phyloP scores from a whole-genome alignment of 2,888 invertebrate genomes.

The Standfussiana lucernea region DNA sequence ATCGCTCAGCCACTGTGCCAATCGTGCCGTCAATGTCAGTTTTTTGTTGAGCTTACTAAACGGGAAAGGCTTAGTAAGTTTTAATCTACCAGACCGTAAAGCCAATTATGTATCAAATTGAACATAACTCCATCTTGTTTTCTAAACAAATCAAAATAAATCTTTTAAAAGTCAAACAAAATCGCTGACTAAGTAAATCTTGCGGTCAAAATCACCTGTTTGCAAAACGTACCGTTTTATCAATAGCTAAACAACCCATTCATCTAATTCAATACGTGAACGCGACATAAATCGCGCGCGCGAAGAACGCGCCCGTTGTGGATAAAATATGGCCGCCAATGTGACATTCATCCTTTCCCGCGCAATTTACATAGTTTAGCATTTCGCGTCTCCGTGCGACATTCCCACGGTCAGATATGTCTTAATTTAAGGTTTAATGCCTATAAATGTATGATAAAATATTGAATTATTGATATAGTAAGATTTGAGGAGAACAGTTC shows the following conservation, averaged over 20 bases:
- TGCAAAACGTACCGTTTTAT: conserved; percentile 57
- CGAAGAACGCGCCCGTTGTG: conserved; percentile 65
- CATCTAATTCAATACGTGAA: conserved; percentile 74
- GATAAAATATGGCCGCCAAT: conserved; percentile 74
- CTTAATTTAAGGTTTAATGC: conserved; percentile 67
- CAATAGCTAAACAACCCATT: conserved; percentile 70
- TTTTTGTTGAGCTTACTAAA: not conserved
- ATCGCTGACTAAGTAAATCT: conserved; percentile 51
- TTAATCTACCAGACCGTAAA: not conserved
- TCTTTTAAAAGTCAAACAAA: conserved; percentile 42
- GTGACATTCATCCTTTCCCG: conserved; percentile 79
- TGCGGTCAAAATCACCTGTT: conserved; percentile 49
- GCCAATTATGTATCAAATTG: not conserved
- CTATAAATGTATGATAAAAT: conserved; percentile 35
- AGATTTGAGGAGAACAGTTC: not conserved
- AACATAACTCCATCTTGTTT: not conserved
- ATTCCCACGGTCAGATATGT: conserved; percentile 75
- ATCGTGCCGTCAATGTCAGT: not conserved
- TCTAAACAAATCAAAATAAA: conserved; percentile 13
- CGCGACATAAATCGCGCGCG: conserved; percentile 72
- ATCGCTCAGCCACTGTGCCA: not conserved
- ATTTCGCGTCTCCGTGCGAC: conserved; percentile 66
- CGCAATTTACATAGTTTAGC: conserved; percentile 78
- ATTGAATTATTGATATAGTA: conserved; percentile 14
- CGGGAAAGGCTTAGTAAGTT: not conserved